Evolutionary conservation across 2,888 invertebrate species (phyloP), one percentile per base, ranked within the genome.

Genomic region (Chymomyza fuscimana): DNA sequence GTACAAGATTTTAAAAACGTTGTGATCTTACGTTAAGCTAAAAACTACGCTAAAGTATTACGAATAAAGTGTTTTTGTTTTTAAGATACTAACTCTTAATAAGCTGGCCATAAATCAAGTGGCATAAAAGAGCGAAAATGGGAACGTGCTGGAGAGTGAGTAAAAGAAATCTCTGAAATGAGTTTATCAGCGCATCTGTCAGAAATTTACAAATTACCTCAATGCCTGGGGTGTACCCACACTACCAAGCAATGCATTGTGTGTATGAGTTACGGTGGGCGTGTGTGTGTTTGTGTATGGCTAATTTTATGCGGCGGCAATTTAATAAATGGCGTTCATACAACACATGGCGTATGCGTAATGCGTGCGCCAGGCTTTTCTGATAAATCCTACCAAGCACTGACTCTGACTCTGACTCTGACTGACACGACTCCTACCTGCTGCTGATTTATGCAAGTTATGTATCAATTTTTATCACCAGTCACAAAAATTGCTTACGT

Each of bases 381-480:
- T 65, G 69, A 81, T 83, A 83, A 81, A 79, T 80, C 78, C 76
- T 72, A 75, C 77, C 76, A 79, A 80, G 80, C n/a, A 16, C 58
- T 25, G 22, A 58, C 58, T 25, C 56, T 7, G 7, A 22, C 22
- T 5, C 32, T 32, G 32, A 7, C 32, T 5, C 32, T 32, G 32
- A 32, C 32, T 32, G 32, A 32, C 32, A 5, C 32, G 7, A 32
- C 9, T 22, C 79, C 74, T 72, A 74, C 74, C 75, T 54, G 54
- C 19, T 19, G 15, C 82, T 90, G 90, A 90, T 90, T 90, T 90
- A 90, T 90, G 86, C 79, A 86, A 84, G 90, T 90, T 90, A 89
- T 90, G 90, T 90, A 90, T 90, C 90, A 90, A 90, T 90, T 90
- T 86, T 90, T 90, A 90, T 90, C 90, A 87, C 87, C 86, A 89